Conservation (phyloP, 2,888 invertebrate genomes). For the Aphelenchoides bicaudatus region DNA sequence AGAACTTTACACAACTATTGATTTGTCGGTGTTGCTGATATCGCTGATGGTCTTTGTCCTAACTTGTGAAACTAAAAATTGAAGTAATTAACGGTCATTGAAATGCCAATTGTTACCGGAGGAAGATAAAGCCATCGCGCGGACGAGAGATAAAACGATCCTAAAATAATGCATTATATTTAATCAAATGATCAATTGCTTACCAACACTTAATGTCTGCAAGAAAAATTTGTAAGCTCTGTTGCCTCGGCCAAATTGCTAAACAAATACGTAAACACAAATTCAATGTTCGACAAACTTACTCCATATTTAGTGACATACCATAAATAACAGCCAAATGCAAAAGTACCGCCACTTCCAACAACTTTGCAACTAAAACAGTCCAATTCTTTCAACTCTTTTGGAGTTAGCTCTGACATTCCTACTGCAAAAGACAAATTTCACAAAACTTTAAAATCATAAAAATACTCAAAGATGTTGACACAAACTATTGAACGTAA, state of each 20-base stretch:
- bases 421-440: too few relatives aligned
- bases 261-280: too few relatives aligned
- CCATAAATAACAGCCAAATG: conserved; percentile 21
- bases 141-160: background rate
- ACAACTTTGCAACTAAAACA: conserved; percentile 28
- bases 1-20: too few relatives aligned
- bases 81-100: too few relatives aligned
- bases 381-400: conserved; percentile 5
- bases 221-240: too few relatives aligned
- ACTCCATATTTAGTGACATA: conserved; percentile 9
- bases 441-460: too few relatives aligned
- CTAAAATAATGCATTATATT: conserved; percentile 23
- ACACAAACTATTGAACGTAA: background rate
- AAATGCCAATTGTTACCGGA: background rate
- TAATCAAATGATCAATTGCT: background rate
- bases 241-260: too few relatives aligned
- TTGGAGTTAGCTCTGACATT: background rate
- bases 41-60: too few relatives aligned
- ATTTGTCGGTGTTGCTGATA: too few relatives aligned
- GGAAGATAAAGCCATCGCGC: background rate
- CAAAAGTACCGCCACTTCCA: conserved; percentile 23
- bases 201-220: background rate
- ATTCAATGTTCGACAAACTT: too few relatives aligned
- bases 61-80: too few relatives aligned
- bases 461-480: conserved; percentile 11